These are phyloP conservation scores for Orientallactaga sibirica DNA, from an alignment of 2,797 vertebrate species.

Conservation along the genomic window DNA sequence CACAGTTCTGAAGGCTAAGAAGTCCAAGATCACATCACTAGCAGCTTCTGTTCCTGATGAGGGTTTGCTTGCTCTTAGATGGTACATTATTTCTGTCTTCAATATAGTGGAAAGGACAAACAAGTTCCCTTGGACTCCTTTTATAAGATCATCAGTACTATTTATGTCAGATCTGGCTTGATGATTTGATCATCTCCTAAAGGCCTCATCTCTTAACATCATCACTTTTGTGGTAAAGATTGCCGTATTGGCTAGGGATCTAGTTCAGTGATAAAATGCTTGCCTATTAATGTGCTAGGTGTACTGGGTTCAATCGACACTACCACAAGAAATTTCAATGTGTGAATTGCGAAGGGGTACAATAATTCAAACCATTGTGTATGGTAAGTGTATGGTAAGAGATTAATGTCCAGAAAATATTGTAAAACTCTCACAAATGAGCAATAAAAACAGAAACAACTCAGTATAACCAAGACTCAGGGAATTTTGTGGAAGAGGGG, in stretches of 20 bases:
- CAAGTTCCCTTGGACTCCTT: neutral
- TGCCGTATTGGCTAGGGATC: neutral
- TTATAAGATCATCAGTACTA: neutral
- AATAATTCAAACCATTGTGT: neutral
- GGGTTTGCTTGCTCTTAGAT: too few relatives aligned
- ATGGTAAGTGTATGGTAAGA: neutral
- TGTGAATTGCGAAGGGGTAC: neutral
- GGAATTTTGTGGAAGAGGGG: too few relatives aligned
- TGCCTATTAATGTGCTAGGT: neutral
- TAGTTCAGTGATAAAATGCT: neutral
- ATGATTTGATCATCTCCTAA: neutral
- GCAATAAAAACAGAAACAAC: neutral
- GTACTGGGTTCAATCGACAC: too few relatives aligned
- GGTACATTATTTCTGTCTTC: neutral
- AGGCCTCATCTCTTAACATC: neutral
- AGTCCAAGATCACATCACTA: too few relatives aligned
- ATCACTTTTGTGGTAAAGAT: neutral
- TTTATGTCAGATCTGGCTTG: neutral
- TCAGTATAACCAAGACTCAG: neutral
- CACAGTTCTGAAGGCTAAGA: too few relatives aligned
- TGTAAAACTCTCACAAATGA: neutral
- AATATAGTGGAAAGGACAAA: neutral
- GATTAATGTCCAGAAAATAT: neutral
- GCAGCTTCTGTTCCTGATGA: too few relatives aligned
- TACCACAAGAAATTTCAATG: neutral